Evolutionary conservation across 1,140 invertebrate species (phyloP).

Genomic region (Diabrotica undecimpunctata): DNA sequence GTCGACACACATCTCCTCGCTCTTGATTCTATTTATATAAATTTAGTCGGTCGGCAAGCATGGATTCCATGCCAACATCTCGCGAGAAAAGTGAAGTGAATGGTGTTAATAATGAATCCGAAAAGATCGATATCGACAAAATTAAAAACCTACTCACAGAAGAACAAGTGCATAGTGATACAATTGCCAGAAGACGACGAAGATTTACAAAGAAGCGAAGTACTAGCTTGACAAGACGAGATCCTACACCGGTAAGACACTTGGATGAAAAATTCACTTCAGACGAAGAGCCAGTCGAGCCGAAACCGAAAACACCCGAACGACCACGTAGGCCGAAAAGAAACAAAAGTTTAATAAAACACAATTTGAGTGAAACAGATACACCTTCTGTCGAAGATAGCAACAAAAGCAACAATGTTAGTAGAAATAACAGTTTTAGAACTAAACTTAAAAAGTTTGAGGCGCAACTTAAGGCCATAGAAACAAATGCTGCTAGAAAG

Average conservation of each 20-base stretch:
- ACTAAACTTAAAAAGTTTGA: slow-evolving; percentile 3
- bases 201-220: slow-evolving; percentile 54
- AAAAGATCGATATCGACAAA: slow-evolving; percentile 30
- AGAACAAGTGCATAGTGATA: slow-evolving; percentile 49
- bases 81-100: slow-evolving; percentile 28
- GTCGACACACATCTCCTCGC: neutral
- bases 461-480: neutral
- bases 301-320: slow-evolving; percentile 36
- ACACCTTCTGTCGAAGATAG: slow-evolving; percentile 5
- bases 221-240: slow-evolving; percentile 42
- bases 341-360: slow-evolving; percentile 25
- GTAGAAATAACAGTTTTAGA: slow-evolving; percentile 7
- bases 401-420: slow-evolving; percentile 1
- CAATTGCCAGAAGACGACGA: slow-evolving; percentile 50
- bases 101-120: slow-evolving; percentile 23
- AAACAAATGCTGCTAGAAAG: slow-evolving; percentile 16
- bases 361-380: slow-evolving; percentile 20
- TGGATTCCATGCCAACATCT: slow-evolving; percentile 36
- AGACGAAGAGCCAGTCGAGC: slow-evolving; percentile 27
- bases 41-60: slow-evolving; percentile 35
- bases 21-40: slow-evolving; percentile 17
- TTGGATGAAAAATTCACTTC: slow-evolving; percentile 20
- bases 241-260: slow-evolving; percentile 38
- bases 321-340: slow-evolving; percentile 25
- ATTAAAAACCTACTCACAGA: slow-evolving; percentile 47